Evolutionary conservation across 2,888 invertebrate species (phyloP).

Genomic region (Nomada fabriciana): DNA sequence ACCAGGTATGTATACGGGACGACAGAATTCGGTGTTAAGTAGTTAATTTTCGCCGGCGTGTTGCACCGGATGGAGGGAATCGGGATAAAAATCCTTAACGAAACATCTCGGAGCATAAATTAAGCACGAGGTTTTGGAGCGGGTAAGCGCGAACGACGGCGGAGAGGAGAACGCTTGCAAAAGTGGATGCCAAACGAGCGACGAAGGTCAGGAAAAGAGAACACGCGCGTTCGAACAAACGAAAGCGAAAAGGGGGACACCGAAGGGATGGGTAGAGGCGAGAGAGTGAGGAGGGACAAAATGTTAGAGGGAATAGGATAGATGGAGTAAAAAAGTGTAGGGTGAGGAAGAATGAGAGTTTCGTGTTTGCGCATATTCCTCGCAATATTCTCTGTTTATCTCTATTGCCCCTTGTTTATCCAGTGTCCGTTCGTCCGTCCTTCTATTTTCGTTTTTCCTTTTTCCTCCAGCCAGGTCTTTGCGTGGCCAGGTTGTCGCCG

Average conservation of each 20-base stretch:
- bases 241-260: conserved; percentile 61
- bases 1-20: conserved; percentile 2
- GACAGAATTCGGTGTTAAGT: conserved; percentile 50
- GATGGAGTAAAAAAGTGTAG: conserved; percentile 34
- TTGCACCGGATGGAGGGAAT: conserved; percentile 30
- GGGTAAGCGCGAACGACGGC: conserved; percentile 56
- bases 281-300: conserved; percentile 49
- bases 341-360: conserved; percentile 70
- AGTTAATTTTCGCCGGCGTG: conserved; percentile 47
- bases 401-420: conserved; percentile 83
- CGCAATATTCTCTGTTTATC: conserved; percentile 83
- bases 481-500: conserved; percentile 59
- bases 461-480: conserved; percentile 65
- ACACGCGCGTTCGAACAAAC: conserved; percentile 65
- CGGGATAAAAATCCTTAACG: conserved; percentile 67
- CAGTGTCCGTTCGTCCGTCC: conserved; percentile 77
- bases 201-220: conserved; percentile 65
- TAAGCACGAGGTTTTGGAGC: conserved; percentile 52
- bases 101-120: conserved; percentile 73
- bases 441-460: conserved; percentile 70
- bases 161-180: conserved; percentile 55
- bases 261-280: conserved; percentile 25
- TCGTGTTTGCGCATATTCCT: conserved; percentile 82
- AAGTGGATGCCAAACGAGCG: conserved; percentile 70
- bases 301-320: conserved; percentile 17